Base-by-base conservation (phyloP, 64 coral and sea anemone genomes). In the Stichodactyla mertensii region DNA sequence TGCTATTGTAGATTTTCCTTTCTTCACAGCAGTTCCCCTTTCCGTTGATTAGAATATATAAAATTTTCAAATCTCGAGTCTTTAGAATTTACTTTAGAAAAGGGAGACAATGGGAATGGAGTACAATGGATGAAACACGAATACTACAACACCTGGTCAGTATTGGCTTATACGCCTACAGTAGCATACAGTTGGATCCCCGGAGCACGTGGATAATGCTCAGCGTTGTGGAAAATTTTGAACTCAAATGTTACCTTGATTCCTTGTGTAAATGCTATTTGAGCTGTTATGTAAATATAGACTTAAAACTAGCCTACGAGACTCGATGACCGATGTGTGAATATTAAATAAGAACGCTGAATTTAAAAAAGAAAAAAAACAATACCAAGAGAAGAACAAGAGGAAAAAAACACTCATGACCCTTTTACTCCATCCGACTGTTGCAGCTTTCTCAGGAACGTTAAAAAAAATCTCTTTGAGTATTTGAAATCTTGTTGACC, bases 21-120 rank as follows among this genome's bases (percentile, higher is more conserved):
- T 61, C 83, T 28, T 53, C 78, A 55, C 78, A 81, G 78, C 78
- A 81, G 51, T 53, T 81, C 12, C 53, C 52, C 54, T 74, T 81
- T 81, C 78, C 78, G 78, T 81, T 81, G 78, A 81, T 81, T 81
- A 54, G 78, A 55, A 53, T 52, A 81, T 81, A 55, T 7, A 81
- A 81, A 81, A 81, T 55, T 81, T 81, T 55, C 53, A 55, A 81
- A 55, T 81, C 78, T 81, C 78, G 26, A 54, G 78, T 81, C 78
- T 81, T 81, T 81, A 81, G 78, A 81, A 81, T 53, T 81, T 53
- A 81, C 16, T 81, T 74, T 74, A 55, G 53, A 81, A 53, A 55
- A 53, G 78, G 51, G 19, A 81, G 52, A 81, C 78, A 81, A 81
- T 81, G 15, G 51, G 4, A 20, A 19, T 66, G 7, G 7, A 81